Evolutionary conservation across 2,113 vertebrate species (phyloP).

Genomic region (Oxyruncus cristatus): DNA sequence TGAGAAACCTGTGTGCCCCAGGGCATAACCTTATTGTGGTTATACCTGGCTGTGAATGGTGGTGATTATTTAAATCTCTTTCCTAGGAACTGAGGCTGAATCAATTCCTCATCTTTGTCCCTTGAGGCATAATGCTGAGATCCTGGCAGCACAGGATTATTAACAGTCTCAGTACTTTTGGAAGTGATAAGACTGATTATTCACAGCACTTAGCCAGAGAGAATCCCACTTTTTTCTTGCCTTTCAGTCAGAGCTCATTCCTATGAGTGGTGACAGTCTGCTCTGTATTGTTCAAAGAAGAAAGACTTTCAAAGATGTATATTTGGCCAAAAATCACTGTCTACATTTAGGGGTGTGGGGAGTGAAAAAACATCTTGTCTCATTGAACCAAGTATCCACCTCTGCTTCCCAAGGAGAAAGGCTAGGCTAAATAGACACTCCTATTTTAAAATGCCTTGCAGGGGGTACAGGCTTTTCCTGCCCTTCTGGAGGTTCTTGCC

Average conservation of each 20-base stretch:
- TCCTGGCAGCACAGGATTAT: not conserved
- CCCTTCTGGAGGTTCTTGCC: not conserved
- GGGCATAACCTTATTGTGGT: slow-evolving; percentile 9
- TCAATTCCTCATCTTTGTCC: not conserved
- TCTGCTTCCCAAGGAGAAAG: not conserved
- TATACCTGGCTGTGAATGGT: not conserved
- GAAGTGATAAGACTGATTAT: not conserved
- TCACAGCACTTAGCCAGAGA: not conserved
- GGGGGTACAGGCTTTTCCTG: not conserved
- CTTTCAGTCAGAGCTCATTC: not conserved
- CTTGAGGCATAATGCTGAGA: not conserved
- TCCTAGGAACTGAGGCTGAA: not conserved
- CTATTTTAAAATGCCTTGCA: not conserved
- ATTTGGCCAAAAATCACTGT: not conserved
- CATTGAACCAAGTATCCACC: not conserved
- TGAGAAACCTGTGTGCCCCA: slow-evolving; percentile 12
- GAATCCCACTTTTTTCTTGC: not conserved
- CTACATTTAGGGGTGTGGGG: accelerated
- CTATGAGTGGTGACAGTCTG: not conserved
- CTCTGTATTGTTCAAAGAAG: not conserved
- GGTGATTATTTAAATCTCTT: slow-evolving; percentile 10
- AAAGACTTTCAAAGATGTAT: not conserved
- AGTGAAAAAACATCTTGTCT: not conserved
- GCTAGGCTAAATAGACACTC: not conserved
- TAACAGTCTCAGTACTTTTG: not conserved